Evolutionary conservation across 2,888 invertebrate species (phyloP).

Genomic region (Limenitis camilla): DNA sequence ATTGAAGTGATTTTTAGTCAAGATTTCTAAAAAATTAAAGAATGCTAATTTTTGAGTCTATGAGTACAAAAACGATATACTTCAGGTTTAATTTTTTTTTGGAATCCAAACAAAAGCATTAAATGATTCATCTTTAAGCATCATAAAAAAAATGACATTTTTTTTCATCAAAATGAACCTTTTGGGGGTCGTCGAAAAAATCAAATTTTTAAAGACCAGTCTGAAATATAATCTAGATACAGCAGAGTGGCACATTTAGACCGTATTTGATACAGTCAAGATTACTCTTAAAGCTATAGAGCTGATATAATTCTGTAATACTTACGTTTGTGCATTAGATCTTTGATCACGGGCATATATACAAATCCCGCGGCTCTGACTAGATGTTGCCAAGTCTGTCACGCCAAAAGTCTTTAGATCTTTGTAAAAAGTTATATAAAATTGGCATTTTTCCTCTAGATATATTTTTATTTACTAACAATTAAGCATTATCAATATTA

Average conservation of each 20-base stretch:
- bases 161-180: neutral
- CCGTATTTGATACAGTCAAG: constrained; percentile 67
- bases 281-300: constrained; percentile 63
- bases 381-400: constrained; percentile 24
- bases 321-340: constrained; percentile 58
- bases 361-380: constrained; percentile 24
- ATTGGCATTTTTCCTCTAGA: neutral
- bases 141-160: no score
- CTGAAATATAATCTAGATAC: no score
- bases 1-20: no score
- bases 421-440: neutral
- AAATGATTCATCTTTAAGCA: no score
- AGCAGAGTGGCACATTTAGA: constrained; percentile 55
- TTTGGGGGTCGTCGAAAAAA: no score
- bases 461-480: neutral
- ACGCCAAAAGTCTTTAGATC: constrained; percentile 2
- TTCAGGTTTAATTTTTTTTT: no score
- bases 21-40: no score
- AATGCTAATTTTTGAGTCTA: no score
- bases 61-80: no score
- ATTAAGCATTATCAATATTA: neutral
- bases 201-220: no score
- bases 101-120: no score
- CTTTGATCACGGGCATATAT: constrained; percentile 23
- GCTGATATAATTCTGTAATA: constrained; percentile 65